Conservation (phyloP, 2,113 vertebrate genomes). For the Sinocyclocheilus grahami region DNA sequence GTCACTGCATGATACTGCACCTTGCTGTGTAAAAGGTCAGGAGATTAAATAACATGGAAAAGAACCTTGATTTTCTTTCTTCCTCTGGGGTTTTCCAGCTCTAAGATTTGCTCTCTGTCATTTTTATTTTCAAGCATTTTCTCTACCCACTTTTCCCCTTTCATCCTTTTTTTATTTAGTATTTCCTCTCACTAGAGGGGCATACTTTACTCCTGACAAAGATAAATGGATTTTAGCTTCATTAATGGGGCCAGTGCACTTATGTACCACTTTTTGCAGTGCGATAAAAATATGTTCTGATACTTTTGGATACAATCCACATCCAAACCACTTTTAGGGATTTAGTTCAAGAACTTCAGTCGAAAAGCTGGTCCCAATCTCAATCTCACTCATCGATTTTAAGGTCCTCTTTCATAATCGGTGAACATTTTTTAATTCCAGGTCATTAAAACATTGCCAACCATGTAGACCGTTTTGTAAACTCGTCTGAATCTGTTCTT, state of each 20-base stretch:
- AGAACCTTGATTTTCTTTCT: constrained; percentile 47
- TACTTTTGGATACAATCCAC: constrained; percentile 18
- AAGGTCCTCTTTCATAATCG: background rate
- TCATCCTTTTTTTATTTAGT: constrained; percentile 35
- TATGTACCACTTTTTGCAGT: constrained; percentile 11
- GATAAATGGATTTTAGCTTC: constrained; percentile 25
- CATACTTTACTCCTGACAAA: constrained; percentile 31
- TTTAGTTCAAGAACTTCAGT: background rate
- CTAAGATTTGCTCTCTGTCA: constrained; percentile 50
- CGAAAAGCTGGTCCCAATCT: background rate
- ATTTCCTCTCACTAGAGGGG: constrained; percentile 28
- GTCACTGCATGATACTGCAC: too few relatives aligned
- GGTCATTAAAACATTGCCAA: background rate
- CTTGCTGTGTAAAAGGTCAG: constrained; percentile 50
- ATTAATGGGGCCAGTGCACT: background rate
- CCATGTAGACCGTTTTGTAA: background rate
- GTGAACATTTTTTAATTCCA: background rate
- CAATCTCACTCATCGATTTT: background rate
- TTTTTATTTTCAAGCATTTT: constrained; percentile 54
- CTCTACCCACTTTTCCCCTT: background rate
- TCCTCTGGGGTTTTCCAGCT: constrained; percentile 44
- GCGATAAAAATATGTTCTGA: constrained; percentile 8
- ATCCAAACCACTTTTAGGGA: background rate
- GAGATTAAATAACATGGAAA: constrained; percentile 55
- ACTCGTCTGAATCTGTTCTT: background rate